Evolutionary conservation across 2,888 invertebrate genomes (phyloP).

Genomic region (Girardia tigrina): DNA sequence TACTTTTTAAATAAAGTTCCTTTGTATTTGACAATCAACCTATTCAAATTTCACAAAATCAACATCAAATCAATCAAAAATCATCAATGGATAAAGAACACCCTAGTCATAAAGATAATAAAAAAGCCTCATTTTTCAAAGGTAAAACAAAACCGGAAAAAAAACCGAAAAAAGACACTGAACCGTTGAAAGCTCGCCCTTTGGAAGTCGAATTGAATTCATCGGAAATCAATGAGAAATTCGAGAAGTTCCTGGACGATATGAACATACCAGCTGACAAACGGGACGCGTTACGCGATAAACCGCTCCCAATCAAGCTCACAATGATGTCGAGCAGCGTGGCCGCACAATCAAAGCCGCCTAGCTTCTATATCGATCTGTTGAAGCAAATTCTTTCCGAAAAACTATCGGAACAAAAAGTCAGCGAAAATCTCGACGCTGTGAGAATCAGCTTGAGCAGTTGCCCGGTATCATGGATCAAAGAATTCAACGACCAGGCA

Average conservation of each 20-base stretch:
- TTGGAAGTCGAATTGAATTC: neutral
- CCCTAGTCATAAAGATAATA: too few species aligned
- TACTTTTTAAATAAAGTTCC: too few species aligned
- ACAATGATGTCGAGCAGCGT: slow-evolving; percentile 1
- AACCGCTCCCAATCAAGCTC: neutral
- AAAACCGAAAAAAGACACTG: neutral
- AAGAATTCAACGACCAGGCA: slow-evolving; percentile 27
- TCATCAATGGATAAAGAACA: too few species aligned
- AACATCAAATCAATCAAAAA: too few species aligned
- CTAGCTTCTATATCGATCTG: slow-evolving; percentile 18
- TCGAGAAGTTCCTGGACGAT: neutral
- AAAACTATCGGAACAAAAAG: neutral
- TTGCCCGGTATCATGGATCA: slow-evolving; percentile 34
- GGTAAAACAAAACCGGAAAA: neutral
- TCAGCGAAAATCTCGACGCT: slow-evolving; percentile 12
- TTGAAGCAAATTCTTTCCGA: neutral
- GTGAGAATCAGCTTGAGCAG: slow-evolving; percentile 16
- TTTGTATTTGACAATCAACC: too few species aligned
- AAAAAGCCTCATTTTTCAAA: neutral
- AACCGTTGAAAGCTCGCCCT: neutral
- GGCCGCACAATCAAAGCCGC: neutral
- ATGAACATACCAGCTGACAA: slow-evolving; percentile 31
- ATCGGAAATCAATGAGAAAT: neutral
- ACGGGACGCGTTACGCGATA: neutral
- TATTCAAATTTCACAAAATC: too few species aligned